Conservation (phyloP, 2,888 invertebrate species). For the Xestia sexstrigata region DNA sequence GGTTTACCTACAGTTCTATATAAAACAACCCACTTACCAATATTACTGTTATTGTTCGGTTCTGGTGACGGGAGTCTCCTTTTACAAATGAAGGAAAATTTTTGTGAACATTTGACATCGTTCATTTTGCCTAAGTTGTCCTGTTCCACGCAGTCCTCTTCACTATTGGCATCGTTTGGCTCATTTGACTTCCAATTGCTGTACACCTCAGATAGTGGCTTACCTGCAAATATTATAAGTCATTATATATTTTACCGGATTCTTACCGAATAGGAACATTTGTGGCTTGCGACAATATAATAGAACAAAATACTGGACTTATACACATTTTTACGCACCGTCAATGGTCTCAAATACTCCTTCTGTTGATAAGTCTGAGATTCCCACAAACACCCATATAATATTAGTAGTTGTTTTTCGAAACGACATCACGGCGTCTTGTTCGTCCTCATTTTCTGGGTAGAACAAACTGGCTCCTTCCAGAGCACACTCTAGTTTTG, state of each 20-base stretch:
- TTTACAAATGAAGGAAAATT: slow-evolving; percentile 81
- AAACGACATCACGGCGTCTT: background rate
- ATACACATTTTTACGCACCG: background rate
- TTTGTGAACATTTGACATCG: slow-evolving; percentile 73
- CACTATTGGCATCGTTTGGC: background rate
- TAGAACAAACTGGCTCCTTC: slow-evolving; percentile 16
- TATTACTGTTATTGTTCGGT: slow-evolving; percentile 77
- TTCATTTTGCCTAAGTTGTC: slow-evolving; percentile 64
- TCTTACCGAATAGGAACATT: no score
- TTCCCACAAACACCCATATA: no score
- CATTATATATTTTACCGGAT: no score
- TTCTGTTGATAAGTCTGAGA: no score
- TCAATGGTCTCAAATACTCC: no score
- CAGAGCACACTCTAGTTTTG: background rate
- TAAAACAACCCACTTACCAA: slow-evolving; percentile 63
- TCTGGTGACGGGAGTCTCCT: slow-evolving; percentile 73
- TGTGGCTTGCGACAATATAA: no score
- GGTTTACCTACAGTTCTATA: background rate
- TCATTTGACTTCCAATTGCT: background rate
- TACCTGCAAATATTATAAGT: background rate
- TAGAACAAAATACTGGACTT: background rate
- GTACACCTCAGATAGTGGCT: background rate
- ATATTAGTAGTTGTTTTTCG: background rate
- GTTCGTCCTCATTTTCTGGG: background rate
- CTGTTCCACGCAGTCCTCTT: slow-evolving; percentile 7